These are phyloP conservation scores for Venustaconcha ellipsiformis DNA, from an alignment of 1,140 invertebrate species.

Conservation along the genomic window DNA sequence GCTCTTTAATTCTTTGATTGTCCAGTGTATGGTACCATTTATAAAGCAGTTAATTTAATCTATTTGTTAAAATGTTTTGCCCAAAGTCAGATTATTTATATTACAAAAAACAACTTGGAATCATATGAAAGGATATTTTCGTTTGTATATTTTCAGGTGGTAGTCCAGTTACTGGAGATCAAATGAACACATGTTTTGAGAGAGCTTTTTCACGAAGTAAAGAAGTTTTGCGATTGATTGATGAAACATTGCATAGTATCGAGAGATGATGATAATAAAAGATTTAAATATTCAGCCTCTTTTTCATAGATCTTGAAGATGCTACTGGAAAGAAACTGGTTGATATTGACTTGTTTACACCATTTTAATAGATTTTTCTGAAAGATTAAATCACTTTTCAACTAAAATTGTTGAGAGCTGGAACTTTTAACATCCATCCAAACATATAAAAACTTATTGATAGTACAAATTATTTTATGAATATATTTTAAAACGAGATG, in stretches of 20 bases:
- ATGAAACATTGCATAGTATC: constrained; percentile 28
- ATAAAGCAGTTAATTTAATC: neutral
- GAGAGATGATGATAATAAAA: constrained; percentile 12
- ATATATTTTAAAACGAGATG: no score
- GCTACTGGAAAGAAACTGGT: no score
- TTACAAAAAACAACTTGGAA: neutral
- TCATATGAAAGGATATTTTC: neutral
- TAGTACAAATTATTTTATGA: no score
- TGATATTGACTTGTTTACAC: no score
- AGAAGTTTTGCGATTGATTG: constrained; percentile 18
- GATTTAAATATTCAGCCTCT: neutral
- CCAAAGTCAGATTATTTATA: neutral
- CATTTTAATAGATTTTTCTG: no score
- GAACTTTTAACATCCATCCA: no score
- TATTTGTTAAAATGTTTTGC: neutral
- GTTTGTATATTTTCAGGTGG: constrained; percentile 13
- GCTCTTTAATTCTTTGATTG: neutral
- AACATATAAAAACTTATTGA: no score
- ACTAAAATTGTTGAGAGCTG: no score
- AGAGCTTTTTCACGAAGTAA: constrained; percentile 15
- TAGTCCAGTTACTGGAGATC: constrained; percentile 5
- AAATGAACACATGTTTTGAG: constrained; percentile 12
- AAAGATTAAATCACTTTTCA: no score
- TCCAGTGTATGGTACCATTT: neutral
- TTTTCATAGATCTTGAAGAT: no score